These are phyloP conservation scores for Acleris emargana DNA, from an alignment of 2,888 invertebrate genomes.

Conservation along the genomic window DNA sequence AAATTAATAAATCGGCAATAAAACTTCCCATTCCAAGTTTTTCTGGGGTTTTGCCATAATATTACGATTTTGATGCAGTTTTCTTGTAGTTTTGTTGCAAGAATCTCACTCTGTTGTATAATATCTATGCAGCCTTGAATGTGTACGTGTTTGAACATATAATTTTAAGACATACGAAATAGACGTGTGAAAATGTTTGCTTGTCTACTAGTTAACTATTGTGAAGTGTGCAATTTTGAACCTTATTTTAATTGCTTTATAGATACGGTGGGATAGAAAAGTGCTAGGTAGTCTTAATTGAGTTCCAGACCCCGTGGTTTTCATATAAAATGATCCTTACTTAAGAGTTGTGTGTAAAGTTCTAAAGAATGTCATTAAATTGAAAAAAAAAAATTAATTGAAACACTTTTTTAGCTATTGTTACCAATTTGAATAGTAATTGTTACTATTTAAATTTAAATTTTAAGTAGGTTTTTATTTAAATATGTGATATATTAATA, in stretches of 20 bases:
- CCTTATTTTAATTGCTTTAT: background rate
- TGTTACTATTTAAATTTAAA: too few species aligned
- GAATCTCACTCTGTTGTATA: background rate
- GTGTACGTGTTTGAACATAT: slow-evolving; percentile 23
- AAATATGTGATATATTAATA: too few species aligned
- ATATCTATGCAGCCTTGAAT: slow-evolving; percentile 15
- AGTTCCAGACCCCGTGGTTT: too few species aligned
- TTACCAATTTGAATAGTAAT: too few species aligned
- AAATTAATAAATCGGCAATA: too few species aligned
- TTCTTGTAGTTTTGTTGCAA: slow-evolving; percentile 1
- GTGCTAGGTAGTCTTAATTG: too few species aligned
- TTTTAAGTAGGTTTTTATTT: too few species aligned
- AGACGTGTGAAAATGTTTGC: slow-evolving; percentile 28
- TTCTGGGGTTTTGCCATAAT: too few species aligned
- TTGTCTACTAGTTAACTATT: slow-evolving; percentile 5
- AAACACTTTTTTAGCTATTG: background rate
- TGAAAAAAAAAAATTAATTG: background rate
- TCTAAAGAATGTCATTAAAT: background rate
- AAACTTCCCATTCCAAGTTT: too few species aligned
- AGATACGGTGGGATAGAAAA: background rate
- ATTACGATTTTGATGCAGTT: background rate
- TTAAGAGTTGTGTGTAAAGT: background rate
- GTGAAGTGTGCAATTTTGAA: background rate
- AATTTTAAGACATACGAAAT: slow-evolving; percentile 26
- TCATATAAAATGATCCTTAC: background rate